Percentiles rank a stretch among this genome's conserved stretches.
phyloP scores from a whole-genome alignment of 2,113 vertebrate species.

The Opisthocomus hoazin region DNA sequence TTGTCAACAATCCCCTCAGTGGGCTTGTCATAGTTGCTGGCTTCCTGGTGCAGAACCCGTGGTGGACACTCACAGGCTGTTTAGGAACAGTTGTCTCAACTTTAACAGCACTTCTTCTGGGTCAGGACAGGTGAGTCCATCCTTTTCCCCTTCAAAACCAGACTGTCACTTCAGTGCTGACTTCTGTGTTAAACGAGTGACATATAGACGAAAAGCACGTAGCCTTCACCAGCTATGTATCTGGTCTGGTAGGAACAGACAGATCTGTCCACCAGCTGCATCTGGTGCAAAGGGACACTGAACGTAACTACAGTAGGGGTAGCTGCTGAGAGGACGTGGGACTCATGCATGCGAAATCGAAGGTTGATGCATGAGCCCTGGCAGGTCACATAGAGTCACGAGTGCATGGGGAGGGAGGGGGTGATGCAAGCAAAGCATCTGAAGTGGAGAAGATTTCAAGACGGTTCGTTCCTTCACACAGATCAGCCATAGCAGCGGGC shows the following conservation, averaged over 20 bases:
- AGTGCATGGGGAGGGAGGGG: not conserved
- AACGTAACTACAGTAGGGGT: not conserved
- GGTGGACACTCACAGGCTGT: slow-evolving; percentile 92
- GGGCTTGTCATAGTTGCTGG: slow-evolving; percentile 83
- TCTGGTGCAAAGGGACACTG: not conserved
- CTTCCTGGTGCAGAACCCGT: slow-evolving; percentile 90
- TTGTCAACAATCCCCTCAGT: slow-evolving; percentile 93
- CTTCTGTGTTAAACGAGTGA: accelerated
- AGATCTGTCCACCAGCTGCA: not conserved
- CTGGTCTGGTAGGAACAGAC: not conserved
- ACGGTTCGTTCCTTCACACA: not conserved
- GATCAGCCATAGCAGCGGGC: slow-evolving; percentile 86
- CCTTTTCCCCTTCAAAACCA: not conserved
- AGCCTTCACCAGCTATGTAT: not conserved
- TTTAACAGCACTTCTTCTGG: slow-evolving; percentile 84
- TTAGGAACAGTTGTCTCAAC: slow-evolving; percentile 85
- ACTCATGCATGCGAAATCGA: accelerated
- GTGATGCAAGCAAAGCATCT: not conserved
- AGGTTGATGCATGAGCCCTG: accelerated
- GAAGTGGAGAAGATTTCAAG: not conserved
- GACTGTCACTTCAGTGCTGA: not conserved
- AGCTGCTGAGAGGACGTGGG: not conserved
- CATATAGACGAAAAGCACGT: not conserved
- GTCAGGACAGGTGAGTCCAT: slow-evolving; percentile 82
- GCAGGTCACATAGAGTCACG: not conserved